Percentiles rank a stretch among this genome's conserved stretches.
These are phyloP conservation scores for Eupithecia centaureata DNA, from an alignment of 2,888 invertebrate genomes.

Conservation along the genomic window DNA sequence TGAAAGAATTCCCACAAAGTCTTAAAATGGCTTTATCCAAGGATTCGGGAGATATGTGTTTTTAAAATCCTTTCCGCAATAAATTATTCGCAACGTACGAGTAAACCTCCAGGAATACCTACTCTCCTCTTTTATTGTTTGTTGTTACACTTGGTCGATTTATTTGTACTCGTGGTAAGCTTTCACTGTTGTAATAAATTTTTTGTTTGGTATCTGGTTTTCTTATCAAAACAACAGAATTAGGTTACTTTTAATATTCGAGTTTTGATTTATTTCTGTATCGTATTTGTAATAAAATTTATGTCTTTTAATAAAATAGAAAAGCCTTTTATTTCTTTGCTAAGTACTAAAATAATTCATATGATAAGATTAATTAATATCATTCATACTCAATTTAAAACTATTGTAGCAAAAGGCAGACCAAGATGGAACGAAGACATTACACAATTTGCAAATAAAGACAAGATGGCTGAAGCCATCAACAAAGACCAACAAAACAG, in stretches of 20 bases:
- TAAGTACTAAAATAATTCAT: too few species aligned
- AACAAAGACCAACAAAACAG: too few species aligned
- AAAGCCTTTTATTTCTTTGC: too few species aligned
- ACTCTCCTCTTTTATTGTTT: conserved; percentile 63
- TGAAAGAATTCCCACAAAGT: conserved; percentile 76
- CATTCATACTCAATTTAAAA: too few species aligned
- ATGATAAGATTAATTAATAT: too few species aligned
- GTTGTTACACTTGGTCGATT: conserved; percentile 39
- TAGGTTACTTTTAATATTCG: background rate
- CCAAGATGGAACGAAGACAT: too few species aligned
- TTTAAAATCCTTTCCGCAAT: conserved; percentile 78
- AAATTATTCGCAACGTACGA: conserved; percentile 71
- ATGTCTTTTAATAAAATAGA: too few species aligned
- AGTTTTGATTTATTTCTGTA: background rate
- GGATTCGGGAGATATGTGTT: conserved; percentile 73
- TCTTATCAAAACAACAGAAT: background rate
- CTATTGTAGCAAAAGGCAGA: too few species aligned
- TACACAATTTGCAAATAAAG: too few species aligned
- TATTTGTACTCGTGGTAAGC: conserved; percentile 35
- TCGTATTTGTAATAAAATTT: background rate
- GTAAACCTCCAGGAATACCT: conserved; percentile 64
- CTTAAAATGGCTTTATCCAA: conserved; percentile 74
- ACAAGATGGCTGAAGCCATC: too few species aligned
- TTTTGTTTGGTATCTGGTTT: conserved; percentile 5
- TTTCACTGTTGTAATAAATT: conserved; percentile 21